These are phyloP conservation scores for Cephus pulcher DNA, from an alignment of 2,888 invertebrate species.

Conservation along the genomic window DNA sequence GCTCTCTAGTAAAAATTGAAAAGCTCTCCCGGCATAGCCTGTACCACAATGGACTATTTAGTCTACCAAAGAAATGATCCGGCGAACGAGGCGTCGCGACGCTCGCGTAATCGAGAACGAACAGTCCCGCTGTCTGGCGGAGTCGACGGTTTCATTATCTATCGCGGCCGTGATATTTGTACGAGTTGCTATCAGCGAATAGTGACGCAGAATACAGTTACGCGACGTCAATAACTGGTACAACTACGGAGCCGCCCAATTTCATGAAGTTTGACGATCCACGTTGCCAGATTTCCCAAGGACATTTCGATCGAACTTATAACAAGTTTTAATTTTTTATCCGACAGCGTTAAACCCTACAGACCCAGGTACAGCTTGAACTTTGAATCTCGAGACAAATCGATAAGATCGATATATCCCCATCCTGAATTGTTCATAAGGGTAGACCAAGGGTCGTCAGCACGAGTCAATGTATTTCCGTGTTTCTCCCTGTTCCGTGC, in stretches of 20 bases:
- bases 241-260: neutral
- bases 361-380: neutral
- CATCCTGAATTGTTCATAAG: constrained; percentile 53
- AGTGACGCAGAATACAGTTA: too few relatives aligned
- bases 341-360: neutral
- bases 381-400: neutral
- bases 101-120: neutral
- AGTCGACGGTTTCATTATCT: constrained; percentile 13
- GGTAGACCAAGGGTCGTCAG: neutral
- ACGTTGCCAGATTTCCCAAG: neutral
- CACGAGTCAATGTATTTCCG: neutral
- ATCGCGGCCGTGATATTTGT: constrained; percentile 21
- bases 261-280: neutral
- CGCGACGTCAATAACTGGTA: neutral
- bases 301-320: too few relatives aligned
- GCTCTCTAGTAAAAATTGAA: neutral
- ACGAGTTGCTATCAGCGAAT: constrained; percentile 14
- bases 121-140: constrained; percentile 30
- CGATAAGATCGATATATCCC: neutral
- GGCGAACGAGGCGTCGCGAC: neutral
- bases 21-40: neutral
- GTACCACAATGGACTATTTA: neutral
- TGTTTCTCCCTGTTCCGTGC: neutral
- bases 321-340: neutral
- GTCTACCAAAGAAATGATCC: neutral